These are phyloP conservation scores for Clarias macrocephalus DNA, from an alignment of 2,113 vertebrate species.

Conservation along the genomic window DNA sequence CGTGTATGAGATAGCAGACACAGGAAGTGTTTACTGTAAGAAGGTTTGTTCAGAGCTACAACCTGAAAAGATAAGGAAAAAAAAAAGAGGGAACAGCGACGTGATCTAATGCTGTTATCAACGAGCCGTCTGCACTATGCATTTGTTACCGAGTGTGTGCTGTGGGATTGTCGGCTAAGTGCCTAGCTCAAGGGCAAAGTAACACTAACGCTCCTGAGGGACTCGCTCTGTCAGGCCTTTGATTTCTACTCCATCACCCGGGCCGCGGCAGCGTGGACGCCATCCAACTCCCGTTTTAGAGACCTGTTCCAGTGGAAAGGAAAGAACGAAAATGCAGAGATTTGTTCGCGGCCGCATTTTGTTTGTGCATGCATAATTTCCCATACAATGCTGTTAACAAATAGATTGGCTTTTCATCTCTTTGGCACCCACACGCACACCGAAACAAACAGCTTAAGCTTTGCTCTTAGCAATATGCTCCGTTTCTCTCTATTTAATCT, in stretches of 20 bases:
- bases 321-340: background rate
- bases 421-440: background rate
- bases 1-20: background rate
- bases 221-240: slow-evolving; percentile 41
- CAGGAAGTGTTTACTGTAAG: slow-evolving; percentile 15
- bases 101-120: slow-evolving; percentile 10
- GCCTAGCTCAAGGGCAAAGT: slow-evolving; percentile 42
- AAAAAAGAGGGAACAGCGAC: too few species aligned
- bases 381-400: slow-evolving; percentile 23
- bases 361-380: slow-evolving; percentile 19
- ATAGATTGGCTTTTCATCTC: slow-evolving; percentile 38
- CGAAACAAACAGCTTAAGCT: slow-evolving; percentile 44
- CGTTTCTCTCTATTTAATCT: slow-evolving; percentile 38
- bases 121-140: slow-evolving; percentile 14
- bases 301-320: background rate
- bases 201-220: slow-evolving; percentile 33
- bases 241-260: slow-evolving; percentile 46
- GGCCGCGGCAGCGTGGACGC: background rate
- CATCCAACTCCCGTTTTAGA: background rate
- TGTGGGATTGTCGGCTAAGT: slow-evolving; percentile 32
- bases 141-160: slow-evolving; percentile 24
- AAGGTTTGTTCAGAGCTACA: slow-evolving; percentile 10
- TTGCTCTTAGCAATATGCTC: slow-evolving; percentile 35
- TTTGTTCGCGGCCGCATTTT: slow-evolving; percentile 4
- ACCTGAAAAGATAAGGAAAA: slow-evolving; percentile 12